These are phyloP conservation scores for Eupsittula cactorum DNA, from an alignment of 2,113 vertebrate species.

Conservation along the genomic window DNA sequence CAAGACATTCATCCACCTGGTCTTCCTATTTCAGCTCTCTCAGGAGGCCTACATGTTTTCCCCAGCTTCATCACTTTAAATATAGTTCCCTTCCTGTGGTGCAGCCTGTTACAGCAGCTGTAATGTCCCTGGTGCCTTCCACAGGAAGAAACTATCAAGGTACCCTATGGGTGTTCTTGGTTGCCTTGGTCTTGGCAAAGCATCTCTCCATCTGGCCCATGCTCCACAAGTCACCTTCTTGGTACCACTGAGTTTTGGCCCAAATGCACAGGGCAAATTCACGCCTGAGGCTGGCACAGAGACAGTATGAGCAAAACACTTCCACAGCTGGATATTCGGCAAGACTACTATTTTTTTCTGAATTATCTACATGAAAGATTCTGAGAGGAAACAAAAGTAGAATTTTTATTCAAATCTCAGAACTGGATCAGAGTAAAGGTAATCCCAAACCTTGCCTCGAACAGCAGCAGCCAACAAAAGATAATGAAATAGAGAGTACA, in stretches of 20 bases:
- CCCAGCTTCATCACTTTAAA: neutral
- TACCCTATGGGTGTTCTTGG: fast-evolving
- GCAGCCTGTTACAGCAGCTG: neutral
- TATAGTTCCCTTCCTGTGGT: neutral
- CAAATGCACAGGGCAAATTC: fast-evolving
- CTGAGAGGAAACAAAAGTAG: neutral
- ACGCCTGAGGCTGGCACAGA: fast-evolving
- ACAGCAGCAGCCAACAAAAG: neutral
- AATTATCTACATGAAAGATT: neutral
- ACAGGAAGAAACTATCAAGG: neutral
- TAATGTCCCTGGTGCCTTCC: neutral
- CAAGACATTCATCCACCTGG: neutral
- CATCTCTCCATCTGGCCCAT: fast-evolving
- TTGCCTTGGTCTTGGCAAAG: neutral
- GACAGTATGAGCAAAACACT: fast-evolving
- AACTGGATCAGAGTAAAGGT: neutral
- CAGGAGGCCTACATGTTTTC: neutral
- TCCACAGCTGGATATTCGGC: neutral
- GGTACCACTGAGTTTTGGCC: neutral
- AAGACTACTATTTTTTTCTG: neutral
- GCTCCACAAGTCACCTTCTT: neutral
- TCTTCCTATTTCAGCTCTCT: neutral
- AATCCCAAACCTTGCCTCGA: neutral
- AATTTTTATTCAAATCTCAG: neutral
- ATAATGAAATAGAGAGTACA: neutral